Percentiles rank a stretch among this genome's conserved stretches.
phyloP scores from a whole-genome alignment of 2,113 vertebrate species.

The Perca schrenkii region DNA sequence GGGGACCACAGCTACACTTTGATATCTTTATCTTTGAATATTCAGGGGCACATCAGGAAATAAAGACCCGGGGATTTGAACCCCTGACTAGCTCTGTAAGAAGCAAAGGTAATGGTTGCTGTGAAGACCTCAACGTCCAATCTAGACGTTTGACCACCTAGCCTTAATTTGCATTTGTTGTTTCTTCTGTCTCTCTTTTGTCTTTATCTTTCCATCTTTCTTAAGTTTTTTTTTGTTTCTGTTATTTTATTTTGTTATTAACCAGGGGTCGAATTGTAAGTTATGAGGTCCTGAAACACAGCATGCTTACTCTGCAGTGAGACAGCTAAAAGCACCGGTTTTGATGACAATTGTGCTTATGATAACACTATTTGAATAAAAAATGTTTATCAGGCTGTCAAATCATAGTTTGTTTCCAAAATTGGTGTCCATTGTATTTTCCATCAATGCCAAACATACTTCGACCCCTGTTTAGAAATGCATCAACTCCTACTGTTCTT shows the following conservation, averaged over 20 bases:
- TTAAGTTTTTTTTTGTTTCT: conserved; percentile 20
- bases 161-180: conserved; percentile 79
- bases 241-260: conserved; percentile 69
- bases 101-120: conserved; percentile 88
- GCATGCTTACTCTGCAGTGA: conserved; percentile 67
- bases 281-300: conserved; percentile 78
- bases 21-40: conserved; percentile 88
- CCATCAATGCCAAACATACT: conserved; percentile 49
- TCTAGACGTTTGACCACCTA: conserved; percentile 81
- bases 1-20: conserved; percentile 84
- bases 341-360: conserved; percentile 24
- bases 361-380: conserved; percentile 17
- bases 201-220: conserved; percentile 62
- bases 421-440: conserved; percentile 52
- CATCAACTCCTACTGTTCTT: conserved; percentile 59
- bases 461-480: conserved; percentile 83
- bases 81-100: conserved; percentile 88
- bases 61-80: conserved; percentile 87
- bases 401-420: conserved; percentile 35
- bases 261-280: conserved; percentile 85
- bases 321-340: conserved; percentile 45
- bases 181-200: conserved; percentile 69
- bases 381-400: conserved; percentile 33
- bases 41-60: conserved; percentile 89
- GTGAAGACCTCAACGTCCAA: conserved; percentile 84